Evolutionary conservation across 2,113 vertebrate genomes (phyloP).

Genomic region (Chaetodon auriga): DNA sequence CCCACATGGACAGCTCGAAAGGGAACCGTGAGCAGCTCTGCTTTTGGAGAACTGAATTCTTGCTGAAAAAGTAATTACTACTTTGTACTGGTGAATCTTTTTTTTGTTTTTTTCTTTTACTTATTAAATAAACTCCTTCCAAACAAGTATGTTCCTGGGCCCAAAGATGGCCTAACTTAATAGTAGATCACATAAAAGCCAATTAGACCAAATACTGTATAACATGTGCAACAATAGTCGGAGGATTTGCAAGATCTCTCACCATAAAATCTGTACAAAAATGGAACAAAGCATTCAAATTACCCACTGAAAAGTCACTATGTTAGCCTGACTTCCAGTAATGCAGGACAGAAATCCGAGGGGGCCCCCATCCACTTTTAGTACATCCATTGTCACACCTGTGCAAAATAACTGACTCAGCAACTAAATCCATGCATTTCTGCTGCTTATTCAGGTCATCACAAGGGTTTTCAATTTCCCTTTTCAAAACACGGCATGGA

Average conservation of each 20-base stretch:
- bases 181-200: background rate
- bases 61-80: background rate
- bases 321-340: background rate
- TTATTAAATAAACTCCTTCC: background rate
- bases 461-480: background rate
- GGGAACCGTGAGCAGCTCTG: background rate
- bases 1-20: background rate
- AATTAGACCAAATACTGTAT: too few species aligned
- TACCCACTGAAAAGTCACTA: too few species aligned
- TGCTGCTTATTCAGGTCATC: background rate
- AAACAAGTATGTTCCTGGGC: background rate
- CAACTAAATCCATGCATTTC: background rate
- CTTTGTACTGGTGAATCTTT: background rate
- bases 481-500: background rate
- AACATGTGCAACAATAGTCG: too few species aligned
- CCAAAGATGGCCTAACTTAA: background rate
- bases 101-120: background rate
- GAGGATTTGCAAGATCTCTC: too few species aligned
- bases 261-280: too few species aligned
- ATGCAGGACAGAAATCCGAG: background rate
- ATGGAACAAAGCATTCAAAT: too few species aligned
- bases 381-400: background rate
- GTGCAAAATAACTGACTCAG: background rate
- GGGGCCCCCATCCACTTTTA: background rate
- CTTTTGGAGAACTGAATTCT: background rate